These are phyloP conservation scores for Drosophila truncata DNA, from an alignment of 1,140 invertebrate species.

Conservation along the genomic window DNA sequence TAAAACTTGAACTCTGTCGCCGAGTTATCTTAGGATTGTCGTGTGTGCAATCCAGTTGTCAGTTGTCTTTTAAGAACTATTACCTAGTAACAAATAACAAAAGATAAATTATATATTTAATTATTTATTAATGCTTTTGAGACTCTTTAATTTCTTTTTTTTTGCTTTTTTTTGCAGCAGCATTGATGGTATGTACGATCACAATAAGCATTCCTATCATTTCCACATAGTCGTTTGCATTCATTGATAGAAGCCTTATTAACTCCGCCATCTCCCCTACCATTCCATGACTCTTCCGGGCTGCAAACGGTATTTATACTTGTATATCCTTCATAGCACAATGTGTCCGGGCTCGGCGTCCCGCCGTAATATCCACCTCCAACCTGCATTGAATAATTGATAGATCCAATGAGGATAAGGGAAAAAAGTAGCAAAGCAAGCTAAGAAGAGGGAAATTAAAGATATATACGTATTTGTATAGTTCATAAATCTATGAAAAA, in stretches of 20 bases:
- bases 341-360: background rate
- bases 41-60: background rate
- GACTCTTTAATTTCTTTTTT: background rate
- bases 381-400: background rate
- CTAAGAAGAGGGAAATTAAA: background rate
- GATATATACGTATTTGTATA: background rate
- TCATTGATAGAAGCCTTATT: background rate
- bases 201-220: background rate
- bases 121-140: background rate
- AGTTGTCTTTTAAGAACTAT: background rate
- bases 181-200: fast-evolving
- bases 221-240: background rate
- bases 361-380: background rate
- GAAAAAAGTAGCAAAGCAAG: background rate
- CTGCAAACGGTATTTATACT: background rate
- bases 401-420: background rate
- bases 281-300: fast-evolving
- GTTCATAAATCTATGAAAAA: background rate
- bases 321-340: background rate
- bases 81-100: background rate
- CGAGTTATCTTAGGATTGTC: conserved; percentile 19
- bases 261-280: background rate
- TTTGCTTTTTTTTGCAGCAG: background rate
- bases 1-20: conserved; percentile 36
- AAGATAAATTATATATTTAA: no score